Evolutionary conservation across 2,113 vertebrate species (phyloP), one percentile per base, ranked within the genome.

Genomic region (Notarius lentiginosus): DNA sequence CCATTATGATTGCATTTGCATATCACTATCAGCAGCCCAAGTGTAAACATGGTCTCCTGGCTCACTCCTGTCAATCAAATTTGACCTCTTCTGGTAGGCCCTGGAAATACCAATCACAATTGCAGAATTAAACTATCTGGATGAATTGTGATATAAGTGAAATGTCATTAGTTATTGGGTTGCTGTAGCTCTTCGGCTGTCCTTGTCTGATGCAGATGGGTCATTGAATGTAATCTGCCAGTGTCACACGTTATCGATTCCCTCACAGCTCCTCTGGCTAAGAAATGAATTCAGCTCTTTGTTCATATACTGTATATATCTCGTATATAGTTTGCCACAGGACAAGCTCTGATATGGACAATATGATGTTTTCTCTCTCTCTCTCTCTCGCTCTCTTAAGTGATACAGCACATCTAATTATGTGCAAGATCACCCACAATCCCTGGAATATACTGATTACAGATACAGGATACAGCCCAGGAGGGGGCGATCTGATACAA

Each of bases 211-310:
- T 76, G 82, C 55, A 63, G 88, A 58, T 60, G 68, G 85, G 82
- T 82, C 82, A 86, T 3, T 82, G 88, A 84, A 88, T 86, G 87
- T 79, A 89, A 84, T 88, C 79, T 87, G 70, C 83, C 80, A 0
- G 65, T 85, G 79, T 87, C 85, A 88, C 85, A 89, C 49, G 65
- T 73, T 56, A 86, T 88, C 81, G 82, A 89, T 89, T 85, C 72
- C 41, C 58, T 82, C 56, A 22, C 84, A 41, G 84, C 82, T 82
- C 58, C 79, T 68, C 83, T 75, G n/a, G 66, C 58, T 85, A 86
- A 85, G 51, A 58, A 2, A 4, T 18, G 53, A 82, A 68, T 56
- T 87, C 70, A 66, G 53, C 5, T 49, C n/a, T 47, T 27, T 80
- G 22, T 76, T 75, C 53, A 68, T 75, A 55, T 8, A 51, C n/a